phyloP scores from a whole-genome alignment of 2,113 vertebrate species.

The Arenaria interpres region DNA sequence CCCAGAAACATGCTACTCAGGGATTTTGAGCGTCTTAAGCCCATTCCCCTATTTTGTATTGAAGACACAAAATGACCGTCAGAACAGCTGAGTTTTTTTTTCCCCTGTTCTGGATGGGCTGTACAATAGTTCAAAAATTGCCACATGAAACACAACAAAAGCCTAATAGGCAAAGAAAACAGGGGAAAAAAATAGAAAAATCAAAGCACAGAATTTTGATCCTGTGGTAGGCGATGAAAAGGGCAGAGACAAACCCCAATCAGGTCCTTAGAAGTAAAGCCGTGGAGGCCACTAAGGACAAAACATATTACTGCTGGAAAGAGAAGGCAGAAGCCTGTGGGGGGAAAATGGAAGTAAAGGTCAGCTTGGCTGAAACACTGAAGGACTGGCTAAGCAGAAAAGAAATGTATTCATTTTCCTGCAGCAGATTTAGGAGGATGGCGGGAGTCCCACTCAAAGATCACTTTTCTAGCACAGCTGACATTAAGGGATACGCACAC shows the following conservation, averaged over 20 bases:
- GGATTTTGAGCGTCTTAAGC: background rate
- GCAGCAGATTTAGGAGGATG: background rate
- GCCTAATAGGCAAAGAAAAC: background rate
- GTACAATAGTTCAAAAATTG: background rate
- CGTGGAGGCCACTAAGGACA: background rate
- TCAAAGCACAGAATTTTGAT: background rate
- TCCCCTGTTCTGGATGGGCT: background rate
- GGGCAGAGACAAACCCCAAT: background rate
- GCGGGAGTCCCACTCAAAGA: background rate
- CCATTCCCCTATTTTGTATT: background rate
- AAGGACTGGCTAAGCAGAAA: background rate
- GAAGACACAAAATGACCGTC: background rate
- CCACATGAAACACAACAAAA: background rate
- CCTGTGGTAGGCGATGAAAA: background rate
- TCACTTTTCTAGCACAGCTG: background rate
- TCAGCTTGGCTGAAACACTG: conserved; percentile 4
- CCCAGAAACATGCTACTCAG: background rate
- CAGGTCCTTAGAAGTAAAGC: background rate
- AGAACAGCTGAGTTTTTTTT: background rate
- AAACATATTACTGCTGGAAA: background rate
- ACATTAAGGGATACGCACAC: background rate
- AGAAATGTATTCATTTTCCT: background rate
- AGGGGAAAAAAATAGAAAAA: fast-evolving
- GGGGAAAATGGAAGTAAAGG: background rate
- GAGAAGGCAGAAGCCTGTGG: background rate